Conservation (phyloP, 2,797 vertebrate genomes). For the Sebastiscus albofasciatus region DNA sequence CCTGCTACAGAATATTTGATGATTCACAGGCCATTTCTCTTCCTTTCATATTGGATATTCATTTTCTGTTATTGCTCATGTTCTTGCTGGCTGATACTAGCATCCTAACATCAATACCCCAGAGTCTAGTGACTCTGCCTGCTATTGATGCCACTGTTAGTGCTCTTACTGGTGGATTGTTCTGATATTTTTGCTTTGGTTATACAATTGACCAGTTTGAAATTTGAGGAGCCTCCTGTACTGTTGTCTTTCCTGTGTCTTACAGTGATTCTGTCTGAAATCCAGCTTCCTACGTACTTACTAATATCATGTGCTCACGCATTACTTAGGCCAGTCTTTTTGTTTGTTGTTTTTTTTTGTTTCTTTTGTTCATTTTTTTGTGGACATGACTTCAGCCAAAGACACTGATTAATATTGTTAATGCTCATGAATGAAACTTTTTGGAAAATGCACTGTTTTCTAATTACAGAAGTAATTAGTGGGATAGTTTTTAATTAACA, state of each 20-base stretch:
- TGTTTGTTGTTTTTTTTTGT: not conserved
- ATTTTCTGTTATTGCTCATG: conserved; percentile 2
- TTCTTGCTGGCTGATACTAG: not conserved
- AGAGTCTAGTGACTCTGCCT: conserved; percentile 8
- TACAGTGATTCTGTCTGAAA: conserved; percentile 1
- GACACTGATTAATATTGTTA: conserved; percentile 40
- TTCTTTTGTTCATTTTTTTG: not conserved
- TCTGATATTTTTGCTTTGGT: not conserved
- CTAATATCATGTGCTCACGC: not conserved
- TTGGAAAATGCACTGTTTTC: conserved; percentile 62
- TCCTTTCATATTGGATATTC: not conserved
- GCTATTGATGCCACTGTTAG: conserved; percentile 1
- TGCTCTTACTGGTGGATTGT: not conserved
- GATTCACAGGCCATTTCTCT: not conserved
- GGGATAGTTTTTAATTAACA: conserved; percentile 73
- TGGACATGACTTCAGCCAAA: conserved; percentile 32
- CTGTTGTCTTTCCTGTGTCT: not conserved
- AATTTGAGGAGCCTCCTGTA: not conserved
- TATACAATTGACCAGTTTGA: not conserved
- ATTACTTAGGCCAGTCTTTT: conserved; percentile 16
- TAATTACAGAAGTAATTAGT: conserved; percentile 75
- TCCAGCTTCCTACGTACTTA: not conserved
- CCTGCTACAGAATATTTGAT: not conserved
- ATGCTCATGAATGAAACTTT: conserved; percentile 50
- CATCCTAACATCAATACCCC: not conserved